Evolutionary conservation across 2,113 vertebrate species (phyloP).

Genomic region (Micromys minutus): DNA sequence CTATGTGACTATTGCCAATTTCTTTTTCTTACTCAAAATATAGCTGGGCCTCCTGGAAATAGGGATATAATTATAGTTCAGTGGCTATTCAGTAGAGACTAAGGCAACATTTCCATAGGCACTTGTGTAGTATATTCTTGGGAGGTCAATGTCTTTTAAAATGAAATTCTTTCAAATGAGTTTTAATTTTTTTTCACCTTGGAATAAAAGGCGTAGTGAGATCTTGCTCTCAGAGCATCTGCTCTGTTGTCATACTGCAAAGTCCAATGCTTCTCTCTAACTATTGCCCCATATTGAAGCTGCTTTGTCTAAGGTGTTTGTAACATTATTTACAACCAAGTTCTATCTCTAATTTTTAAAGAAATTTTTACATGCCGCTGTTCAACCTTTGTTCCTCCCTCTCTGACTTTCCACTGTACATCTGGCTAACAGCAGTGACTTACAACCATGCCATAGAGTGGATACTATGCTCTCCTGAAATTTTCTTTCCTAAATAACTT

Average conservation of each 20-base stretch:
- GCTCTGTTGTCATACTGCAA: not conserved
- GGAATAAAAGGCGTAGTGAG: no score
- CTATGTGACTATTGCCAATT: not conserved
- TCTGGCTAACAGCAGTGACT: not conserved
- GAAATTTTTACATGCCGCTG: not conserved
- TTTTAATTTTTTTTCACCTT: not conserved
- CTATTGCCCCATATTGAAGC: not conserved
- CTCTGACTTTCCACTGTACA: no score
- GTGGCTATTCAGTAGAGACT: not conserved
- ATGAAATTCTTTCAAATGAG: not conserved
- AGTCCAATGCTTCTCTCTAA: not conserved
- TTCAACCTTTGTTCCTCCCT: no score
- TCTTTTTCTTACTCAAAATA: not conserved
- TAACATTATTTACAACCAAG: not conserved
- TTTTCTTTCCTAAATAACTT: not conserved
- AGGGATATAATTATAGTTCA: not conserved
- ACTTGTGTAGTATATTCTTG: not conserved
- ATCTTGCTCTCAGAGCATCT: not conserved
- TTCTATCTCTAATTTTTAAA: not conserved
- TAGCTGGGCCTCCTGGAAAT: not conserved
- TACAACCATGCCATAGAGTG: not conserved
- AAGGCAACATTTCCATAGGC: not conserved
- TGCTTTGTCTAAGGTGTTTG: not conserved
- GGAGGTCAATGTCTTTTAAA: not conserved
- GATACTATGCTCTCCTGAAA: not conserved